Conservation (phyloP, 2,797 vertebrate genomes). For the Trachops cirrhosus region DNA sequence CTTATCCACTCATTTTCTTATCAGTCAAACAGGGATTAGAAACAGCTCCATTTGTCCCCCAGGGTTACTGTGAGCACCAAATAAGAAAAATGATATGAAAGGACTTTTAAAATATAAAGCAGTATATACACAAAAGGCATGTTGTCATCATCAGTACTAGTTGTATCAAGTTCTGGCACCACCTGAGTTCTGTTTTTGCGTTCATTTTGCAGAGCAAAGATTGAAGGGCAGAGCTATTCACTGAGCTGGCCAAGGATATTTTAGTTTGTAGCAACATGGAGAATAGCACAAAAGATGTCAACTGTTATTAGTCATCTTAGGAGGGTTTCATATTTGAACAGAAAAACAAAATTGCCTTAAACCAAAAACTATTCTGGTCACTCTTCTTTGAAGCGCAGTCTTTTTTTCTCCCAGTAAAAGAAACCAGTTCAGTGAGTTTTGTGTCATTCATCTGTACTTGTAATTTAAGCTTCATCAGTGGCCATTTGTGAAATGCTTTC, state of each 20-base stretch:
- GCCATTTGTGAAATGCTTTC: slow-evolving; percentile 33
- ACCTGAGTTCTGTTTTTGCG: not conserved
- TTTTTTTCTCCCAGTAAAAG: not conserved
- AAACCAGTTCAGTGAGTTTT: slow-evolving; percentile 60
- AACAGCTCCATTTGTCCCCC: not conserved
- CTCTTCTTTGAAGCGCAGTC: not conserved
- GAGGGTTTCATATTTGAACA: slow-evolving; percentile 23
- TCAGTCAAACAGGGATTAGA: not conserved
- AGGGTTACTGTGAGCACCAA: not conserved
- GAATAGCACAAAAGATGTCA: slow-evolving; percentile 14
- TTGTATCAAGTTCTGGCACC: not conserved
- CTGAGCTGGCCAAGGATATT: not conserved
- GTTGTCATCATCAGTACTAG: not conserved
- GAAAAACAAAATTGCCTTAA: slow-evolving; percentile 42
- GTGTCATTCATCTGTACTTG: not conserved
- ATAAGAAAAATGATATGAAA: not conserved
- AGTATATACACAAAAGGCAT: not conserved
- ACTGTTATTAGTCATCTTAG: slow-evolving; percentile 19
- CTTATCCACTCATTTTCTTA: slow-evolving; percentile 1
- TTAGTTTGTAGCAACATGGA: not conserved
- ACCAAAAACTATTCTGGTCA: slow-evolving; percentile 6
- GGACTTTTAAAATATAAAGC: not conserved
- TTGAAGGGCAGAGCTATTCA: not conserved
- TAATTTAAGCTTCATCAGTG: slow-evolving; percentile 10
- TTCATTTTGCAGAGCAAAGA: slow-evolving; percentile 21